These are phyloP conservation scores for Radopholus similis DNA, from an alignment of 1,140 invertebrate species.

Conservation along the genomic window DNA sequence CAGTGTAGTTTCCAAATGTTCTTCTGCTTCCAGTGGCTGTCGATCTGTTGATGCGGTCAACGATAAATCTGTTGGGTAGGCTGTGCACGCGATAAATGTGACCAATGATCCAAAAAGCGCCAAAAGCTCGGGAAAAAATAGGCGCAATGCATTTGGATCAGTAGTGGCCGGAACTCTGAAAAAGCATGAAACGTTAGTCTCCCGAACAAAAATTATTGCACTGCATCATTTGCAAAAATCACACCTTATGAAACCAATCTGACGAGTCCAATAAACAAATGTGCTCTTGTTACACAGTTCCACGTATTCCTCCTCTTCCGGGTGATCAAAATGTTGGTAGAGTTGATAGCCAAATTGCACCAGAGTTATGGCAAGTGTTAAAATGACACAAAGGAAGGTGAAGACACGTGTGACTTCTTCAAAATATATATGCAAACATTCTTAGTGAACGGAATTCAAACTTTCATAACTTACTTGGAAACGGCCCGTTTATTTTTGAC, in stretches of 20 bases:
- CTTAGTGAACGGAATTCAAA: constrained; percentile 21
- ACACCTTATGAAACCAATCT: constrained; percentile 45
- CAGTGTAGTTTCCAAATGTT: background rate
- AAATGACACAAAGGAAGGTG: constrained; percentile 22
- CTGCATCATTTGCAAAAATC: constrained; percentile 19
- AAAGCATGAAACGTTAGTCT: constrained; percentile 4
- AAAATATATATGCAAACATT: constrained; percentile 5
- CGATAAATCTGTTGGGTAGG: background rate
- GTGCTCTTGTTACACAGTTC: constrained; percentile 21
- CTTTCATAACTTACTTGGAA: constrained; percentile 22
- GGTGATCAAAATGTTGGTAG: constrained; percentile 33
- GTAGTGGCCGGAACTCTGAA: constrained; percentile 20
- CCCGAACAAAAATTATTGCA: too few species aligned
- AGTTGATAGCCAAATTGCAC: constrained; percentile 46
- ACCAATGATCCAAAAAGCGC: constrained; percentile 40
- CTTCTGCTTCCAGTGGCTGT: background rate
- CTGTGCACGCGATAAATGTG: constrained; percentile 42
- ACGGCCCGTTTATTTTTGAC: constrained; percentile 20
- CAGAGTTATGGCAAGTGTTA: constrained; percentile 25
- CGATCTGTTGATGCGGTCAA: background rate
- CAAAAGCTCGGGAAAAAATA: constrained; percentile 49
- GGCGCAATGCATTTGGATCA: constrained; percentile 18
- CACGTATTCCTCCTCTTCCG: constrained; percentile 25
- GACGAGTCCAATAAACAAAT: constrained; percentile 39
- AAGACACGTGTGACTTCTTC: constrained; percentile 33